Evolutionary conservation across 2,797 vertebrate genomes (phyloP).

Genomic region (Coracias cyanogaster): DNA sequence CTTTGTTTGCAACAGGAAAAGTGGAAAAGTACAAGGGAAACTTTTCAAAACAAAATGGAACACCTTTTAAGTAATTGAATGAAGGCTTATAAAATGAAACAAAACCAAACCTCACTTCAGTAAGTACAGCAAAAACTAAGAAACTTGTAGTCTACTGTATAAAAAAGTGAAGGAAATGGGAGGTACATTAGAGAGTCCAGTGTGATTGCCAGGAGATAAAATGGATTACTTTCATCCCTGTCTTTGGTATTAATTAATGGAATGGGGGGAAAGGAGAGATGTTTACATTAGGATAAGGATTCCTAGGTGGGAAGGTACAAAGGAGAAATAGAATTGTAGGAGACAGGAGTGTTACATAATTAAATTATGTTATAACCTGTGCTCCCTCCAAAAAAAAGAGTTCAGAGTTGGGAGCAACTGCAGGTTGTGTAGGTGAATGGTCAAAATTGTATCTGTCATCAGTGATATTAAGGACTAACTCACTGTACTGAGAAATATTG

Average conservation of each 20-base stretch:
- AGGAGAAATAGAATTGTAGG: not conserved
- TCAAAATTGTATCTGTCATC: not conserved
- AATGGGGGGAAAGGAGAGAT: not conserved
- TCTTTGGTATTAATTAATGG: not conserved
- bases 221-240: not conserved
- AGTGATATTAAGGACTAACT: not conserved
- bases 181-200: not conserved
- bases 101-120: not conserved
- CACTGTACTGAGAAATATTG: not conserved
- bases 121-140: not conserved
- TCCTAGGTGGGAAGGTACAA: not conserved
- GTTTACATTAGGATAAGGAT: not conserved
- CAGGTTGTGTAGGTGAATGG: not conserved
- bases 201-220: not conserved
- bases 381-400: not conserved
- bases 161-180: not conserved
- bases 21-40: not conserved
- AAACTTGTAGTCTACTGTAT: accelerated
- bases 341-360: not conserved
- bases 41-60: not conserved
- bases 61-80: not conserved
- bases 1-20: not conserved
- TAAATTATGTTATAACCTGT: not conserved
- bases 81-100: not conserved
- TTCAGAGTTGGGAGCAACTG: not conserved